Evolutionary conservation across 2,113 vertebrate species (phyloP), one percentile per base, ranked within the genome.

Genomic region (Corydoras sp.): DNA sequence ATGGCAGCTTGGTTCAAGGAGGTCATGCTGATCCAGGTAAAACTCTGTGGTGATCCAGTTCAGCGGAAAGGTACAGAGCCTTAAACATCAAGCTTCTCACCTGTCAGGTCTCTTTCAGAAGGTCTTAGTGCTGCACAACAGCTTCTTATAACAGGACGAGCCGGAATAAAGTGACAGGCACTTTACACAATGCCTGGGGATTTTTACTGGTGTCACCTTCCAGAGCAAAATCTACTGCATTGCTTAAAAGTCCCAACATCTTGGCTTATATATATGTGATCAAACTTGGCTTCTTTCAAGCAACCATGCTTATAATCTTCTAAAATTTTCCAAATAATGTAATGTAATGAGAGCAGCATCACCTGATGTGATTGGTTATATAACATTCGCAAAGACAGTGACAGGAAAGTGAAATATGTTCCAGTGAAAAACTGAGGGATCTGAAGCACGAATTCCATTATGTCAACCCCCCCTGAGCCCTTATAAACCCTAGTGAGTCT

Each of bases 381-480:
- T 61, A 48, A 74, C 70, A 65, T 77, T 80, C 66, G 73, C 63
- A 72, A 79, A 80, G 58, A 48, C 32, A 58, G 58, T 12, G 67
- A 54, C 70, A 53, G 49, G 69, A 73, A 80, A 31, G 49, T 14
- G 62, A 71, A 56, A 75, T 30, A 68, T 13, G 3, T 64, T 58
- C 5, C 62, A 9, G 79, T 76, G 58, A 53, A 63, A 80, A 77
- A 74, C 54, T 53, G 7, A 68, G 65, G 74, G 73, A 81, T 81
- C 78, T 77, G 70, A 82, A 73, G 43, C 80, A 86, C 82, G 60
- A 82, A 86, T 86, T 81, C 79, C 14, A 75, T 65, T 72, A 64
- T 67, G 75, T 76, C 69, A 63, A 68, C 62, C 68, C 10, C 71
- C 68, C 10, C 69, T 78, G 72, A 65, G 76, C 73, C 73, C 14